Evolutionary conservation across 2,888 invertebrate species (phyloP).

Genomic region (Scaptomyza cyrtandrae): DNA sequence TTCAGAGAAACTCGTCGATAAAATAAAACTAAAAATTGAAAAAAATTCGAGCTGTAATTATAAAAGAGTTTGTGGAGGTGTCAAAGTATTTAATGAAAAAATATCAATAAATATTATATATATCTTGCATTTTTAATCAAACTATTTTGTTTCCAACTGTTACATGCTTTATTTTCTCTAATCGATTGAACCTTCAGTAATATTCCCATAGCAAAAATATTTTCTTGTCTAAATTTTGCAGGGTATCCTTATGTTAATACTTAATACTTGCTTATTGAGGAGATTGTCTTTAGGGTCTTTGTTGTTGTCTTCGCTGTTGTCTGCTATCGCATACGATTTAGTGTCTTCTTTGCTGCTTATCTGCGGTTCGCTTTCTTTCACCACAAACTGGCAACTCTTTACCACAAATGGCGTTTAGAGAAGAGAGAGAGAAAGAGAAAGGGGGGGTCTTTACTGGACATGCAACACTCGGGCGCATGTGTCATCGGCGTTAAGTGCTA

Average conservation of each 20-base stretch:
- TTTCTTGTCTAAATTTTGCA: not conserved
- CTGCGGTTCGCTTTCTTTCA: slow-evolving; percentile 74
- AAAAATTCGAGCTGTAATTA: no score
- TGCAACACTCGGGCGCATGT: slow-evolving; percentile 57
- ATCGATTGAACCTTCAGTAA: no score
- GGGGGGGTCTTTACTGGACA: slow-evolving; percentile 8
- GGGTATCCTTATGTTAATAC: slow-evolving; percentile 25
- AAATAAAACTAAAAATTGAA: no score
- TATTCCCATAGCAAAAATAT: no score
- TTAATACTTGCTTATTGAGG: no score
- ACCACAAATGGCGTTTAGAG: slow-evolving; percentile 2
- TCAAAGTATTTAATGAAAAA: not conserved
- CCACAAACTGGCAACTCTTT: slow-evolving; percentile 29
- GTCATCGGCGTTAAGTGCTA: slow-evolving; percentile 79
- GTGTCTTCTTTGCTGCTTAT: slow-evolving; percentile 77
- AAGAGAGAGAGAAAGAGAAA: not conserved
- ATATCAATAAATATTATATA: no score
- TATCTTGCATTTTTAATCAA: no score
- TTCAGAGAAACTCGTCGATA: no score
- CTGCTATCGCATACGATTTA: slow-evolving; percentile 72
- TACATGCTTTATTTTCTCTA: no score
- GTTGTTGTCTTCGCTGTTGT: slow-evolving; percentile 17
- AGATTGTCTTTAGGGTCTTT: not conserved
- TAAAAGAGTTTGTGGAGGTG: no score
- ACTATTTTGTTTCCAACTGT: no score